Conservation (phyloP, 2,113 vertebrate genomes). For the Miniopterus natalensis region DNA sequence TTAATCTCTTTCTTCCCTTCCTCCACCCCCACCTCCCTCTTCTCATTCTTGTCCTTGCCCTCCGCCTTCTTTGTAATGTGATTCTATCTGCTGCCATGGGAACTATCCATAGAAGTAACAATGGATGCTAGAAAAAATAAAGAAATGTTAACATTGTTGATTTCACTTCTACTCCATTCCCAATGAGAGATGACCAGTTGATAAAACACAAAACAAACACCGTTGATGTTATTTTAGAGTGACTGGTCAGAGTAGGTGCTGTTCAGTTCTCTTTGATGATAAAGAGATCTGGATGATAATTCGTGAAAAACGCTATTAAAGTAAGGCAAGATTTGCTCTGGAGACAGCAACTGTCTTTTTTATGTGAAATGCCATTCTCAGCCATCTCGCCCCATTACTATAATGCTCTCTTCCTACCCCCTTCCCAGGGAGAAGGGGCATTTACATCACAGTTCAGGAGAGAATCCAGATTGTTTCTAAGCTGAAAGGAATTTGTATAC, state of each 20-base stretch:
- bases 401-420: neutral
- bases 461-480: constrained; percentile 71
- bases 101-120: neutral
- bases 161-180: constrained; percentile 37
- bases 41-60: neutral
- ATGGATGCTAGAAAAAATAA: neutral
- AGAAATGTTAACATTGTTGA: neutral
- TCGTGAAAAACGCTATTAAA: constrained; percentile 20
- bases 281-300: neutral
- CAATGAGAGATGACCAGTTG: neutral
- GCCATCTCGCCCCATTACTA: neutral
- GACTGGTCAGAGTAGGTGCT: neutral
- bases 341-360: neutral
- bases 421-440: constrained; percentile 10
- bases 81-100: neutral
- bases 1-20: neutral
- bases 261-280: neutral
- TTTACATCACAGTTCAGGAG: constrained; percentile 58
- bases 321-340: constrained; percentile 18
- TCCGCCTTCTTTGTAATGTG: neutral
- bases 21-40: neutral
- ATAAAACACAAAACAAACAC: neutral
- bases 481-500: constrained; percentile 80
- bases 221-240: neutral
- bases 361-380: neutral